Base-by-base conservation (phyloP, 2,797 vertebrate species). In the Ataeniobius toweri region DNA sequence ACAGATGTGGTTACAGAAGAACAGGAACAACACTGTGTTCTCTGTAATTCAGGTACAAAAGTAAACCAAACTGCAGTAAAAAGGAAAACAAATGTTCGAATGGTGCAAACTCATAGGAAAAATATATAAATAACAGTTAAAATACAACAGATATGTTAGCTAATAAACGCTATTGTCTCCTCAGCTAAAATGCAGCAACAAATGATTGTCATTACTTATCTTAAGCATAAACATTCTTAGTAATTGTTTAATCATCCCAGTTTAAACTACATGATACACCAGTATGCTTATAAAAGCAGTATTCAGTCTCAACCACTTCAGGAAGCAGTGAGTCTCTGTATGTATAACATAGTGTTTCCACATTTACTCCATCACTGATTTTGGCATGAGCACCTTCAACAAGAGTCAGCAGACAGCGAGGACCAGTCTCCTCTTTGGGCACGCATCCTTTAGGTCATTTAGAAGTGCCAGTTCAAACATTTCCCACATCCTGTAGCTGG, bases 91-190 rank as follows among this genome's bases (percentile, higher is more conserved):
- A 83, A 10, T 31, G 48, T 73, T 83, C 69, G 71, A 44, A 41
- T 83, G 83, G 55, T 82, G 79, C 77, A 85, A 80, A 86, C n/a
- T n/a, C 71, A 13, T 10, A 78, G 67, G 48, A 13, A 78, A 44
- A 9, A 78, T n/a, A 76, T 83, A 93, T 92, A 94, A 93, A 95
- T 93, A 95, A 93, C 90, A 85, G 79, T 83, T 85, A 86, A 84
- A 91, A 86, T 79, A 89, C 79, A 88, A 79, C 67, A 71, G 75
- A 80, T 83, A 80, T 79, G 76, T 74, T 74, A 75, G 73, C 56
- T 83, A 74, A 77, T 75, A 83, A 80, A 80, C 78, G 80, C 75
- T 77, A 75, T 80, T 68, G 73, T 82, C 83, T 74, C 84, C 67
- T 86, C 81, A 77, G 81, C 75, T 79, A 75, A 82, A 86, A 85